These are phyloP conservation scores for Luperina testacea DNA, from an alignment of 2,888 invertebrate genomes.

Conservation along the genomic window DNA sequence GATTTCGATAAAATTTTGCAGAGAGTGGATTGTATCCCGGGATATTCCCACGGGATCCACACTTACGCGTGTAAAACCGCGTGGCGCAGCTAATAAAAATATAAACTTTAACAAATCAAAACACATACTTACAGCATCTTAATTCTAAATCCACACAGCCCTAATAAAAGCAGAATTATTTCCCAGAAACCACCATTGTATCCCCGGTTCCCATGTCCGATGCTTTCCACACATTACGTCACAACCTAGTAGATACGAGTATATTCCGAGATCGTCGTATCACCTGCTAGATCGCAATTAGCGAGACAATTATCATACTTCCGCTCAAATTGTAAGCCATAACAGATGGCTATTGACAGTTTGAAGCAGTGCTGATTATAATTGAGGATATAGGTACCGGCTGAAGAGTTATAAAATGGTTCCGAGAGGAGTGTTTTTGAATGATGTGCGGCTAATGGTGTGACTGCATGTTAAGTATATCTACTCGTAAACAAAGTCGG, in stretches of 20 bases:
- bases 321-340: conserved; percentile 62
- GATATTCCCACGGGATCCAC: too few relatives aligned
- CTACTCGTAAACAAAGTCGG: neutral
- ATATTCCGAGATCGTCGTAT: conserved; percentile 38
- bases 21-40: too few relatives aligned
- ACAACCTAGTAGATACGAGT: conserved; percentile 37
- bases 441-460: conserved; percentile 15
- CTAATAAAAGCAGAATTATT: conserved; percentile 37
- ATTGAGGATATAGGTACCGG: conserved; percentile 57
- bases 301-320: conserved; percentile 70
- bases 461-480: neutral
- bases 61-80: too few relatives aligned
- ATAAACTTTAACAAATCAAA: too few relatives aligned
- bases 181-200: conserved; percentile 48
- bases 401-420: conserved; percentile 32
- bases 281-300: conserved; percentile 69
- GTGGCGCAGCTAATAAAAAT: too few relatives aligned
- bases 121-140: neutral
- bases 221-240: conserved; percentile 54
- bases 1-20: too few relatives aligned
- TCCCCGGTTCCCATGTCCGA: conserved; percentile 45
- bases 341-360: conserved; percentile 62
- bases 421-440: conserved; percentile 16
- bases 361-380: conserved; percentile 42
- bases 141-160: conserved; percentile 10